Percentiles rank a stretch among this genome's conserved stretches.
Evolutionary conservation across 2,888 invertebrate species (phyloP).

Genomic region (Glyphotaelius pellucidus): DNA sequence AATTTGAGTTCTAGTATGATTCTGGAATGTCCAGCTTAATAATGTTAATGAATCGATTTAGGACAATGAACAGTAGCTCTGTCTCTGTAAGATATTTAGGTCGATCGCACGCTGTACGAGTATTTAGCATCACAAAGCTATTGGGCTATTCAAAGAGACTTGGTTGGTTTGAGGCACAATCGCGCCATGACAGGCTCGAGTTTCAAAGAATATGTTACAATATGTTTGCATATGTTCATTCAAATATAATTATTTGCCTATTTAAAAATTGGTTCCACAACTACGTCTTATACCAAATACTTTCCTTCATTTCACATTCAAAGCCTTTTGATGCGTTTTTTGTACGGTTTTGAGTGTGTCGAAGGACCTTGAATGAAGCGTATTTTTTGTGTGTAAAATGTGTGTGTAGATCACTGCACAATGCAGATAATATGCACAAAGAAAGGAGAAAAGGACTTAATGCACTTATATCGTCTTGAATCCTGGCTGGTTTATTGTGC

Average conservation of each 20-base stretch:
- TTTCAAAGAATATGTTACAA: background rate
- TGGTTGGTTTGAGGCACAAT: background rate
- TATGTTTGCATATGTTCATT: background rate
- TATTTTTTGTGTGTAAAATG: too few relatives aligned
- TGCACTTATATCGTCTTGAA: too few relatives aligned
- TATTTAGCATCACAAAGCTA: background rate
- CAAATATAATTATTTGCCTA: background rate
- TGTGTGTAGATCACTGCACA: too few relatives aligned
- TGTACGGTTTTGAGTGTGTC: too few relatives aligned
- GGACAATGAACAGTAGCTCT: background rate
- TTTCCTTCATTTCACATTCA: too few relatives aligned
- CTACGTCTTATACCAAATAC: too few relatives aligned
- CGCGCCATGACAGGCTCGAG: background rate
- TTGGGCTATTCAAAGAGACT: background rate
- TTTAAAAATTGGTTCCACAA: too few relatives aligned
- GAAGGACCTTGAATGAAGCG: too few relatives aligned
- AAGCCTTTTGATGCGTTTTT: too few relatives aligned
- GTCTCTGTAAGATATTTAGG: background rate
- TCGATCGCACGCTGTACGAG: background rate
- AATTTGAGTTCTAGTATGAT: background rate
- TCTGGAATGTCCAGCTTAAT: background rate
- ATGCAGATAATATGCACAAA: too few relatives aligned
- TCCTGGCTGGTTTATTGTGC: too few relatives aligned
- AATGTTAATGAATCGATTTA: background rate
- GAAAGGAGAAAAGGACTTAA: too few relatives aligned